phyloP scores from a whole-genome alignment of 2,797 vertebrate genomes.

The Trichosurus vulpecula region DNA sequence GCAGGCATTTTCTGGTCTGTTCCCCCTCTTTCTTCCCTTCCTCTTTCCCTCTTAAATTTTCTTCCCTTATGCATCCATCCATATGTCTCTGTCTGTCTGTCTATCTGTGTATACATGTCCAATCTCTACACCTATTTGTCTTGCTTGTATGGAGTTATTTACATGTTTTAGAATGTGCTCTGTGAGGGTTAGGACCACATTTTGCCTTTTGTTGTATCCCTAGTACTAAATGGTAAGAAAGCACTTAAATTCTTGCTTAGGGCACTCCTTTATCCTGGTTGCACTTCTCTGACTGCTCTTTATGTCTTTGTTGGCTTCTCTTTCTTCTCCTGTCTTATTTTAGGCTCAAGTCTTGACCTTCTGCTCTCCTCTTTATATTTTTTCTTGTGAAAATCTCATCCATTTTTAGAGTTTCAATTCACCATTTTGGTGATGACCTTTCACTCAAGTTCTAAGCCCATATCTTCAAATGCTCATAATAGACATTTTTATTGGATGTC shows the following conservation, averaged over 20 bases:
- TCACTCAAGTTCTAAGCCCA: not conserved
- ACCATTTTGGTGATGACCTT: slow-evolving; percentile 7
- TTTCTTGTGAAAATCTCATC: not conserved
- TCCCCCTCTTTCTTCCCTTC: not conserved
- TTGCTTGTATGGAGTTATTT: not conserved
- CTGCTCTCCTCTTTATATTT: slow-evolving; percentile 6
- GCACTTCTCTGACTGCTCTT: not conserved
- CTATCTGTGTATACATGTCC: not conserved
- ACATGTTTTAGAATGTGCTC: not conserved
- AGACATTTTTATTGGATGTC: not conserved
- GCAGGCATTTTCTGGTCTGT: not conserved
- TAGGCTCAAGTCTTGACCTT: slow-evolving; percentile 42
- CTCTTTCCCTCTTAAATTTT: not conserved
- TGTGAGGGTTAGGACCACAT: not conserved
- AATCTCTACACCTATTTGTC: not conserved
- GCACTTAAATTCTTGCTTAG: not conserved
- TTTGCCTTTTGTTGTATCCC: not conserved
- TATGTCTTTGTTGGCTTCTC: slow-evolving; percentile 5
- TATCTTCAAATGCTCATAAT: slow-evolving; percentile 24
- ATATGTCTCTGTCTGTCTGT: not conserved
- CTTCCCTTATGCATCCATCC: not conserved
- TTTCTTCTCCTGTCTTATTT: slow-evolving; percentile 46
- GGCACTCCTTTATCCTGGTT: slow-evolving; percentile 5
- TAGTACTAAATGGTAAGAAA: not conserved
- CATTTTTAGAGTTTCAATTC: slow-evolving; percentile 32